Percentiles rank a stretch among this genome's conserved stretches.
Conservation (phyloP, 1,140 invertebrate species). For the Diachasma alloeum region DNA sequence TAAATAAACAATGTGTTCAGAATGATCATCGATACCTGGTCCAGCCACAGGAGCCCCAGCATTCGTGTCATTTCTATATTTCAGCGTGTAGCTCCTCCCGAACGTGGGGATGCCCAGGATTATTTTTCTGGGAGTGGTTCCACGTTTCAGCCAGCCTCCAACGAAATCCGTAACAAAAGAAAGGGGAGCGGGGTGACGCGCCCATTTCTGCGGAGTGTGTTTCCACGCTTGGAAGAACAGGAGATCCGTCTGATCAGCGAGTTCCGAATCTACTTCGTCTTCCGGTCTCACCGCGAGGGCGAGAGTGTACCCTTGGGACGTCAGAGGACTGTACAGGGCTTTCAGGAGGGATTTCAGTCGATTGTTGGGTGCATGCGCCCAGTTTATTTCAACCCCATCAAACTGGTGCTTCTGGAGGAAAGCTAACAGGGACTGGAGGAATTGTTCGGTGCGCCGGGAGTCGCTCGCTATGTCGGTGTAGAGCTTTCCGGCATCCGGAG, state of each 20-base stretch:
- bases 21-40: too few species aligned
- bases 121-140: conserved; percentile 67
- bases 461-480: conserved; percentile 34
- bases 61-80: conserved; percentile 53
- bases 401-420: conserved; percentile 68
- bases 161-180: conserved; percentile 36
- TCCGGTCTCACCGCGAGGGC: conserved; percentile 45
- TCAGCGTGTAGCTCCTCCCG: conserved; percentile 69
- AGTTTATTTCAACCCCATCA: conserved; percentile 73
- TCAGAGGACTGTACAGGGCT: conserved; percentile 33
- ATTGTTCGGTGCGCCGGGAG: conserved; percentile 60
- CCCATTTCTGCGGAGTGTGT: conserved; percentile 36
- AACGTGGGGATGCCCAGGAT: conserved; percentile 72
- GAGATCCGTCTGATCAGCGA: conserved; percentile 43
- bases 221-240: conserved; percentile 58
- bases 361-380: conserved; percentile 58
- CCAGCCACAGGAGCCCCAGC: conserved; percentile 55
- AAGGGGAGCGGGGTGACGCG: conserved; percentile 49
- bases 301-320: conserved; percentile 41
- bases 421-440: conserved; percentile 65
- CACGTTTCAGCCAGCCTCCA: conserved; percentile 49
- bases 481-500: conserved; percentile 19
- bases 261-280: conserved; percentile 46
- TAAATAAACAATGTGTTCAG: too few species aligned
- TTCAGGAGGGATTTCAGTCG: conserved; percentile 40